phyloP scores from a whole-genome alignment of 2,797 vertebrate species.

The Tamandua tetradactyla region DNA sequence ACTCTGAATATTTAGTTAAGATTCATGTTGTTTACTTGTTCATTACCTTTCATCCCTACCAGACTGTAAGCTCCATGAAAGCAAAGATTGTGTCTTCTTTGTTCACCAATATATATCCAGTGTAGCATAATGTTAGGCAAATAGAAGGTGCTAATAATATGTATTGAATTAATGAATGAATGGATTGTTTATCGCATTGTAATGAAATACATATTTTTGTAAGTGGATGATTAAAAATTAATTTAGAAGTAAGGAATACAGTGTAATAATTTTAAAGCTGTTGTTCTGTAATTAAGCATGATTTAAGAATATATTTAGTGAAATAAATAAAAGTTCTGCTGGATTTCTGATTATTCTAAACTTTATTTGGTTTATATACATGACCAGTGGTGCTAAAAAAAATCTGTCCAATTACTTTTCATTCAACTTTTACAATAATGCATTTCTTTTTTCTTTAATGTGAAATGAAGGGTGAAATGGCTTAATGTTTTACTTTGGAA shows the following conservation, averaged over 20 bases:
- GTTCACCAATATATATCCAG: neutral
- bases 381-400: constrained; percentile 9
- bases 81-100: neutral
- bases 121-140: neutral
- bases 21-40: neutral
- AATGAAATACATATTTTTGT: neutral
- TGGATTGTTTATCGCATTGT: neutral
- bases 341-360: constrained; percentile 17
- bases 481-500: constrained; percentile 37
- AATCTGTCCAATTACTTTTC: neutral
- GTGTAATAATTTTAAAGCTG: neutral
- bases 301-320: neutral
- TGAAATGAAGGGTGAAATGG: neutral
- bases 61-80: neutral
- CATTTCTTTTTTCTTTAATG: neutral
- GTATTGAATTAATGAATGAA: neutral
- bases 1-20: neutral
- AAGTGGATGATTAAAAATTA: neutral
- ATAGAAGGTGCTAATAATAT: neutral
- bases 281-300: neutral
- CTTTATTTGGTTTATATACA: neutral
- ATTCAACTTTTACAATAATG: neutral
- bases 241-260: constrained; percentile 15
- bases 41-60: neutral
- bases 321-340: constrained; percentile 1